Percentiles rank a stretch among this genome's conserved stretches.
These are phyloP conservation scores for Tinea pellionella DNA, from an alignment of 2,888 invertebrate genomes.

Conservation along the genomic window DNA sequence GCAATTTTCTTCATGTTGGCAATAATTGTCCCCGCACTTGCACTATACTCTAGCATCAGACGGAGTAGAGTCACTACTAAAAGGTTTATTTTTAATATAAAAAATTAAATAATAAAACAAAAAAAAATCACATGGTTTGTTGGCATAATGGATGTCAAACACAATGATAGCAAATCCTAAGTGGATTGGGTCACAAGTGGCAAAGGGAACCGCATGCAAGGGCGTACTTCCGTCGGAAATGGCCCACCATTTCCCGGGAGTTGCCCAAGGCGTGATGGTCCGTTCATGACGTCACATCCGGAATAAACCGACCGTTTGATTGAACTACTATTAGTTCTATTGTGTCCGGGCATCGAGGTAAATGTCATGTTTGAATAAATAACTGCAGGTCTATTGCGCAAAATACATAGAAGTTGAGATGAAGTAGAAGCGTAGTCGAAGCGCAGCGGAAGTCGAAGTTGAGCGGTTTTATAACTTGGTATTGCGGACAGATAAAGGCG, in stretches of 20 bases:
- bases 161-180: background rate
- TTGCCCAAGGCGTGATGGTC: conserved; percentile 3
- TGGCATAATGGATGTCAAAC: background rate
- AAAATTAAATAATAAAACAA: too few species aligned
- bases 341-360: background rate
- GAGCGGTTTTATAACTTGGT: too few species aligned
- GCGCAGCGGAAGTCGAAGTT: too few species aligned
- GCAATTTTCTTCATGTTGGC: too few species aligned
- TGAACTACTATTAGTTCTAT: conserved; percentile 7
- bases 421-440: too few species aligned
- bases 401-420: too few species aligned
- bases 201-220: conserved; percentile 9
- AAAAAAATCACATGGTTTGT: background rate
- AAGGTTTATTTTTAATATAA: too few species aligned
- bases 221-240: conserved; percentile 14
- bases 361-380: background rate
- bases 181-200: background rate
- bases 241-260: conserved; percentile 10
- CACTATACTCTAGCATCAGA: too few species aligned
- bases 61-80: too few species aligned
- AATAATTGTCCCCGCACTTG: too few species aligned
- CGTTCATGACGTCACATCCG: conserved; percentile 8
- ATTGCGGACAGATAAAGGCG: too few species aligned
- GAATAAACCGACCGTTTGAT: conserved; percentile 7
- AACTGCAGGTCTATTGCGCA: too few species aligned